Evolutionary conservation across 2,113 vertebrate genomes (phyloP).

Genomic region (Gulo gulo): DNA sequence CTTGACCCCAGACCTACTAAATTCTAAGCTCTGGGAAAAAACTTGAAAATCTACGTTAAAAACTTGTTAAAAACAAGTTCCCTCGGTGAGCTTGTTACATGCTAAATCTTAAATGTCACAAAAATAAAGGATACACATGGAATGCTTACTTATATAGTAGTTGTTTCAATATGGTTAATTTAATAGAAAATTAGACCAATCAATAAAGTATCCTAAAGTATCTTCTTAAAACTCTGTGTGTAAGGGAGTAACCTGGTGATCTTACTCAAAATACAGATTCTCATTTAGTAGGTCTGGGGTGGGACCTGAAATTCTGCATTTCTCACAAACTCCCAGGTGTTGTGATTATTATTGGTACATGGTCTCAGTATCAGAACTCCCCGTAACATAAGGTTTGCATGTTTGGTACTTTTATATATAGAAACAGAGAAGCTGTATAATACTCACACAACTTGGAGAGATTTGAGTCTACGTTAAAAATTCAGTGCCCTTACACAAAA

Average conservation of each 20-base stretch:
- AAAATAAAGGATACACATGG: not conserved
- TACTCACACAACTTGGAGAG: not conserved
- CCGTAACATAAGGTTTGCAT: not conserved
- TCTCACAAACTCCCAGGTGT: not conserved
- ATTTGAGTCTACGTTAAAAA: not conserved
- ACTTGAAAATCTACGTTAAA: not conserved
- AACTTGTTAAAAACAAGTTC: not conserved
- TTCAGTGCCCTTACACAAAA: not conserved
- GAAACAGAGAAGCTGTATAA: not conserved
- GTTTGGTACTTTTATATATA: constrained; percentile 3
- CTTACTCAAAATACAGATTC: not conserved
- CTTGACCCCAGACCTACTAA: not conserved
- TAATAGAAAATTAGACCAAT: not conserved
- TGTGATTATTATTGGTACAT: not conserved
- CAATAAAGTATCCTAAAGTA: not conserved
- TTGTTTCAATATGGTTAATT: not conserved
- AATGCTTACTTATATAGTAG: not conserved
- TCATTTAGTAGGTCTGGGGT: not conserved
- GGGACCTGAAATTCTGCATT: not conserved
- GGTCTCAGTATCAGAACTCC: not conserved
- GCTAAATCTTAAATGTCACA: not conserved
- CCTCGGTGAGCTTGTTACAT: not conserved
- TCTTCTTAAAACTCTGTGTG: not conserved
- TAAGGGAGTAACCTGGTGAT: not conserved
- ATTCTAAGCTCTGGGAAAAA: constrained; percentile 19